These are phyloP conservation scores for Idris sp. DNA, from an alignment of 1,140 invertebrate species.

Conservation along the genomic window DNA sequence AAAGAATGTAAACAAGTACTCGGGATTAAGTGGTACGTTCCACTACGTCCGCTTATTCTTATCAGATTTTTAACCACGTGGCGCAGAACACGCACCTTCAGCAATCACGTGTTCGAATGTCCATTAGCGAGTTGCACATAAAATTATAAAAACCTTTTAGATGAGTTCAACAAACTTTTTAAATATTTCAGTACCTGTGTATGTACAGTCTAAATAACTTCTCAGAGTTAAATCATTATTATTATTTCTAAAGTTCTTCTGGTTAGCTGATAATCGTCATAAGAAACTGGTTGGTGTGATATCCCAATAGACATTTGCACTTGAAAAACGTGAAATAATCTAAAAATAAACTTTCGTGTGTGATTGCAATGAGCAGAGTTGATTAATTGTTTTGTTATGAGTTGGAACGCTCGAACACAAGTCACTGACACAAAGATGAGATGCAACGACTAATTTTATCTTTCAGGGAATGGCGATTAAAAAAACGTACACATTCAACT, in stretches of 20 bases:
- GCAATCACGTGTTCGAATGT: slow-evolving; percentile 47
- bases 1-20: slow-evolving; percentile 53
- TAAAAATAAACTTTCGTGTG: slow-evolving; percentile 45
- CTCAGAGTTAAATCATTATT: no score
- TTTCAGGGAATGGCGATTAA: slow-evolving; percentile 48
- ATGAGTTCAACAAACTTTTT: not conserved
- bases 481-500: slow-evolving; percentile 50
- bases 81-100: slow-evolving; percentile 65
- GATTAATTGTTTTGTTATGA: slow-evolving; percentile 60
- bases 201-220: no score
- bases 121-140: slow-evolving; percentile 44
- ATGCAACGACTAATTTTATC: slow-evolving; percentile 68
- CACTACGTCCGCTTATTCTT: slow-evolving; percentile 62
- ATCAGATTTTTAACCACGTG: slow-evolving; percentile 70
- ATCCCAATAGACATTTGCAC: slow-evolving; percentile 41
- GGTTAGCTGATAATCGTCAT: no score
- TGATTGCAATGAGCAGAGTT: slow-evolving; percentile 26
- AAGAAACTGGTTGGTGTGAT: slow-evolving; percentile 36
- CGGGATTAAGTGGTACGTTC: slow-evolving; percentile 61
- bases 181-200: no score
- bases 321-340: slow-evolving; percentile 25
- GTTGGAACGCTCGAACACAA: slow-evolving; percentile 48
- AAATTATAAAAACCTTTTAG: slow-evolving; percentile 12
- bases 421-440: slow-evolving; percentile 62
- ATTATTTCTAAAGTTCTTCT: no score